Base-by-base conservation (phyloP, 2,888 invertebrate species). In the Polyommatus iphigenia region DNA sequence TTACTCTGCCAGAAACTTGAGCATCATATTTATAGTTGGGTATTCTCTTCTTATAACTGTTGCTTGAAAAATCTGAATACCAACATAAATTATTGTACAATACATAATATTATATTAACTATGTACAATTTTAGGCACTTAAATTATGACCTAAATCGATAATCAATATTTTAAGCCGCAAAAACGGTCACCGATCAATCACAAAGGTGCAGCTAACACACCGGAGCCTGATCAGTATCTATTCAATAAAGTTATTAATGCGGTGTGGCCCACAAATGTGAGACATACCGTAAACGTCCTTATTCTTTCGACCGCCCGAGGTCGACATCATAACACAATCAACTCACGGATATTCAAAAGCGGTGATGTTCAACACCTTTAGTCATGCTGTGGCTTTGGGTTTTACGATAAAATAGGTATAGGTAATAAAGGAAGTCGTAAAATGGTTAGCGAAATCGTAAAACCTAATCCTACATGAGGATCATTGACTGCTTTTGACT, bases 261-360 rank as follows among this genome's bases (percentile, higher is more conserved):
- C 77, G 72, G 72, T 77, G 3, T 72, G 77, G 8, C 77, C 77
- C 77, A 77, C 77, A 73, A 77, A 54, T 75, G 46, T 73, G 75
- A 75, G 75, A 57, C 77, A 73, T 77, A 77, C 77, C 77, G 77
- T 77, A 24, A 32, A 59, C 57, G 77, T 77, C 73, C 77, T 72
- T 77, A 77, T 76, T 76, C 76, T 71, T 32, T 32, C 5, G 41
- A 72, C n/a, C 54, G 71, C 54, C 50, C 32, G 77, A 77, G 77
- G 77, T 77, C 77, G 67, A 67, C 67, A 77, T 77, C 46, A 71
- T 50, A 72, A 72, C 15, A 72, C 72, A 72, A 41, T 72, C 72
- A 72, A 72, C 20, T 20, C 72, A 72, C 41, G 72, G 72, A 72
- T 67, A 67, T 67, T 67, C 67, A 67, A 67, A 67, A 67, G 29